These are phyloP conservation scores for Argyresthia albistria DNA, from an alignment of 2,888 invertebrate genomes.

Conservation along the genomic window DNA sequence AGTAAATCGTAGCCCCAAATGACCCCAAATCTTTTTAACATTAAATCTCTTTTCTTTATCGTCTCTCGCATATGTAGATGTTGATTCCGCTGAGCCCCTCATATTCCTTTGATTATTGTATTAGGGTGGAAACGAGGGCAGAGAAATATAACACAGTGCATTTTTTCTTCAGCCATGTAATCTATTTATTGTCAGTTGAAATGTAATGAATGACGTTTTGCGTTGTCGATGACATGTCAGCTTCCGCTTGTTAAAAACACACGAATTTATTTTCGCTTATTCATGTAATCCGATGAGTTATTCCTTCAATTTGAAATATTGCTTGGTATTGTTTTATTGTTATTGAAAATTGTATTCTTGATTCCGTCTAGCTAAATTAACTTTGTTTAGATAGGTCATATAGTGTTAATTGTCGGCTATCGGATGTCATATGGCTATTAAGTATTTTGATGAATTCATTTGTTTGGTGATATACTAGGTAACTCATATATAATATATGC, in stretches of 20 bases:
- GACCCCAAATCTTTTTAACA: conserved; percentile 7
- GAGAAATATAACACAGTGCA: conserved; percentile 30
- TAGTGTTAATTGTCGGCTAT: too few relatives aligned
- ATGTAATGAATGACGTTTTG: conserved; percentile 62
- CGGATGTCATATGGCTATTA: too few relatives aligned
- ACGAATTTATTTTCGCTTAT: conserved; percentile 31
- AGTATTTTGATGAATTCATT: too few relatives aligned
- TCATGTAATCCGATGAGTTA: conserved; percentile 19
- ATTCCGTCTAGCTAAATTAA: too few relatives aligned
- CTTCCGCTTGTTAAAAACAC: conserved; percentile 42
- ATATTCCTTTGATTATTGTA: conserved; percentile 68
- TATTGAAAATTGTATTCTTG: too few relatives aligned
- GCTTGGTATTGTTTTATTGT: not conserved
- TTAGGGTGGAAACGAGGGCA: conserved; percentile 47
- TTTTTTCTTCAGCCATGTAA: conserved; percentile 57
- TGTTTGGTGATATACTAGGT: too few relatives aligned
- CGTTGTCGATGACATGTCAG: conserved; percentile 47
- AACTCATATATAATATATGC: too few relatives aligned
- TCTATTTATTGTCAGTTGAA: conserved; percentile 61
- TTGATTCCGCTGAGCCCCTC: conserved; percentile 42
- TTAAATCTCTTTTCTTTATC: conserved; percentile 41
- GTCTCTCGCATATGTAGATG: conserved; percentile 49
- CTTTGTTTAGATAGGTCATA: too few relatives aligned
- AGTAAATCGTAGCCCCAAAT: conserved; percentile 18
- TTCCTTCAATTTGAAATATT: not conserved